A percentile compares a stretch with the other conserved stretches of the same genome.
Conservation (phyloP, 2,888 invertebrate species). For the Pammene fasciana region DNA sequence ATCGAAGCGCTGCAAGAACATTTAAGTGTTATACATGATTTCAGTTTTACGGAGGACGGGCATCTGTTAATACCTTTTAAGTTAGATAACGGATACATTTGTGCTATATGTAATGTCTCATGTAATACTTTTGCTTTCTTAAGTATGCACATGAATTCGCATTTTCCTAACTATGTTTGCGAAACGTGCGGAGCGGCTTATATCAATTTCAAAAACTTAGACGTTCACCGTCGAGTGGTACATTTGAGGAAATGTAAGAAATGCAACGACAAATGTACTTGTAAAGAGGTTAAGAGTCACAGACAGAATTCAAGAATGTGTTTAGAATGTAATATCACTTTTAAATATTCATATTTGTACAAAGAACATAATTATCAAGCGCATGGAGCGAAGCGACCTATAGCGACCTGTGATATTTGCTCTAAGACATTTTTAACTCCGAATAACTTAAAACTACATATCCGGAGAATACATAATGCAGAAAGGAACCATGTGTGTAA, state of each 20-base stretch:
- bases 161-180: slow-evolving; percentile 59
- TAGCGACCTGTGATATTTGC: slow-evolving; percentile 54
- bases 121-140: slow-evolving; percentile 55
- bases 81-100: slow-evolving; percentile 52
- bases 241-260: slow-evolving; percentile 58
- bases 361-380: slow-evolving; percentile 52
- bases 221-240: slow-evolving; percentile 52
- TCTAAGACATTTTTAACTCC: slow-evolving; percentile 52
- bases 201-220: slow-evolving; percentile 55
- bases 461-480: slow-evolving; percentile 54
- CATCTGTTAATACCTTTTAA: slow-evolving; percentile 59
- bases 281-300: slow-evolving; percentile 48
- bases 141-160: slow-evolving; percentile 59
- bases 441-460: slow-evolving; percentile 54
- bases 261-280: slow-evolving; percentile 48
- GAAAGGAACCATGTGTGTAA: slow-evolving; percentile 56
- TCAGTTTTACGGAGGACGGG: slow-evolving; percentile 49
- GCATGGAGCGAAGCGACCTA: slow-evolving; percentile 53
- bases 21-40: slow-evolving; percentile 51
- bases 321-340: slow-evolving; percentile 50
- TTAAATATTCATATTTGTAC: slow-evolving; percentile 52
- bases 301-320: slow-evolving; percentile 46
- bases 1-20: slow-evolving; percentile 53
- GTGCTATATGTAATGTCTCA: slow-evolving; percentile 51
- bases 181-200: slow-evolving; percentile 59